Base-by-base conservation (phyloP, 2,113 vertebrate species). In the Coracopsis vasa region DNA sequence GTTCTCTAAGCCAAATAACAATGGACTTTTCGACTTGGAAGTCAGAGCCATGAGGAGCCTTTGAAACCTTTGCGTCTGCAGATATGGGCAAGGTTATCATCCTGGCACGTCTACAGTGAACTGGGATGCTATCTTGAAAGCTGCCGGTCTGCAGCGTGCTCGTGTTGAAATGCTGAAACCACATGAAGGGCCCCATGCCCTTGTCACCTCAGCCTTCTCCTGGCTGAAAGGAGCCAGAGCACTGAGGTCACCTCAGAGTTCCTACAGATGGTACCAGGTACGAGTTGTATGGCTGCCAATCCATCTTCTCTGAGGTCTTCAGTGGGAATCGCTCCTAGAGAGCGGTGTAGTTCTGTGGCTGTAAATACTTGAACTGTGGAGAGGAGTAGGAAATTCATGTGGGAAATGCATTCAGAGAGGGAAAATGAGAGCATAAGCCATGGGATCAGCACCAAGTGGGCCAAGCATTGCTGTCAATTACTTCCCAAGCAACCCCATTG, bases 361-460 rank as follows among this genome's bases (percentile, higher is more conserved):
- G 61, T 67, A 19, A 80, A 37, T 5, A 7, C 15, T 71, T 78
- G 29, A 71, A 17, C 69, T 83, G 80, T 42, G 17, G 69, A 79
- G 73, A 91, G 66, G 28, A 92, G 31, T 18, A 41, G 61, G 77
- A 83, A 94, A 92, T 71, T 13, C 60, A 21, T 78, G 58, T 56
- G 62, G 70, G 85, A 90, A 87, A 64, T 74, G 14, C 51, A 60
- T 82, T 83, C 74, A 28, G 60, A 62, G 60, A 79, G 31, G 56
- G 61, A 65, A 80, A 92, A 83, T n/a, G 73, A 96, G 92, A 91
- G 65, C 37, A 45, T 82, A 81, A 90, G 47, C 86, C 47, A 13
- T 37, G 86, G 77, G 88, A 91, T 80, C 86, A 79, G 86, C 72
- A 95, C 80, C n/a, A 35, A 93, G 72, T 56, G 69, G 79, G 61